These are phyloP conservation scores for Cynopterus sphinx DNA, from an alignment of 2,797 vertebrate genomes.

Conservation along the genomic window DNA sequence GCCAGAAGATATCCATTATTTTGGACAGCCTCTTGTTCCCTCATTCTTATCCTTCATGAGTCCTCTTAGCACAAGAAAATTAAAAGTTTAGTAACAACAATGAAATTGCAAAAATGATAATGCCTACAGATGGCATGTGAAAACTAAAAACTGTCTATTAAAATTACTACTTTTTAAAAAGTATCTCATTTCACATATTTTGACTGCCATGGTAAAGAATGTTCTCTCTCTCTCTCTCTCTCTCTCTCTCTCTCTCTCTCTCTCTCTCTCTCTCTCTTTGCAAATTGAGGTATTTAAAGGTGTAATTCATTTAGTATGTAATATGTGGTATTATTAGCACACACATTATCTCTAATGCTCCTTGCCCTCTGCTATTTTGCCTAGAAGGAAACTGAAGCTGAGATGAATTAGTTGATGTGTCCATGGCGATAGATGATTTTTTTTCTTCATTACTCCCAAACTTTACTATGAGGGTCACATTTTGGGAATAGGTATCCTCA, in stretches of 20 bases:
- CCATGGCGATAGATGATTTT: background rate
- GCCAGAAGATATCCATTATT: background rate
- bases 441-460: background rate
- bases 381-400: background rate
- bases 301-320: slow-evolving; percentile 7
- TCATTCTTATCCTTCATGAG: background rate
- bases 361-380: background rate
- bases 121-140: background rate
- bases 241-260: background rate
- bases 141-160: background rate
- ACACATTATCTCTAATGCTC: background rate
- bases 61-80: background rate
- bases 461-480: background rate
- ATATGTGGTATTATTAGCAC: background rate
- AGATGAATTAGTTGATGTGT: background rate
- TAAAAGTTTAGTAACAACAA: slow-evolving; percentile 9
- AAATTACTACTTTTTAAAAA: background rate
- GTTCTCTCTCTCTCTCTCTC: background rate
- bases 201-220: background rate
- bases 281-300: background rate
- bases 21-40: background rate
- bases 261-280: background rate
- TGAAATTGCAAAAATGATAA: slow-evolving; percentile 7
- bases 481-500: background rate
- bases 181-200: slow-evolving; percentile 20